Evolutionary conservation across 2,888 invertebrate species (phyloP), one percentile per base, ranked within the genome.

Genomic region (Adela reaumurella): DNA sequence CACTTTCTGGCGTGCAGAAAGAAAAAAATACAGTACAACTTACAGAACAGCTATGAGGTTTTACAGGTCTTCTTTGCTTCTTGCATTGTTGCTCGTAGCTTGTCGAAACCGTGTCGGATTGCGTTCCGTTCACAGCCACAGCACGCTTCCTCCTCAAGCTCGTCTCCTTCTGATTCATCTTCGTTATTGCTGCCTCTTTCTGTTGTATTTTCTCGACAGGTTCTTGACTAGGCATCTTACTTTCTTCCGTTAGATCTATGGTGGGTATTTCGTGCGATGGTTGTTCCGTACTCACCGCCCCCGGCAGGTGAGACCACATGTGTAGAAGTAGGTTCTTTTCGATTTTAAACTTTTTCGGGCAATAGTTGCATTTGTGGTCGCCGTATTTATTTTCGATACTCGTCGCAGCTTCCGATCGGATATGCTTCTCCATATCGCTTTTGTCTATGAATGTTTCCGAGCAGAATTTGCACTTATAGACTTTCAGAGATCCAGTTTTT

Each of bases 271-370:
- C 6, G 17, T 19, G 6, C 2, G 5, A 3, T 41, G 35, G 35
- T n/a, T 19, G 8, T n/a, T 68, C 65, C n/a, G n/a, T n/a, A n/a
- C n/a, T n/a, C 19, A 58, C 58, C 0, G 60, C 64, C 35, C 64
- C 68, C 1, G 73, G 52, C 52, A 67, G 73, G 54, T 76, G 76
- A 0, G 66, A 62, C 74, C 73, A 74, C 51, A 76, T 74, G 50
- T 77, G 77, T 16, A 70, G 66, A 0, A 74, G 46, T 70, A 74
- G 72, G 4, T 65, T 62, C 0, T 62, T 64, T 54, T 77, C 74
- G 0, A 65, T 66, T 11, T 60, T 60, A 60, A 73, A 76, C 45
- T 68, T 68, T 24, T 62, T 62, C 42, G 63, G 56, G 47, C 74
- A 76, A 43, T 72, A 68, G 45, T 76, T 70, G 42, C 76, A 77